These are phyloP conservation scores for Ruditapes philippinarum DNA, from an alignment of 1,140 invertebrate genomes.

Conservation along the genomic window DNA sequence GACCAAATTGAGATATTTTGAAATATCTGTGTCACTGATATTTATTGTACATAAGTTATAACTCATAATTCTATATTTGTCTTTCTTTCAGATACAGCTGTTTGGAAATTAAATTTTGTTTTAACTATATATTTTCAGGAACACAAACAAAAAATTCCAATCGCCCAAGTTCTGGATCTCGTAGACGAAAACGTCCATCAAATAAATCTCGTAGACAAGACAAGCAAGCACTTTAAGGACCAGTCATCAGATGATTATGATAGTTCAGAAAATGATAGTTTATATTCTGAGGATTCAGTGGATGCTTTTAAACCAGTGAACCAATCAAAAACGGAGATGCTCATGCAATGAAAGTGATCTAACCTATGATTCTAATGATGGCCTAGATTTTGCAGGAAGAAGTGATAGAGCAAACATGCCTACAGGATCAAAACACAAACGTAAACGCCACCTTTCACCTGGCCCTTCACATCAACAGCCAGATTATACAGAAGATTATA, in stretches of 20 bases:
- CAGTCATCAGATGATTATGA: slow-evolving; percentile 82
- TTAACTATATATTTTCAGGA: slow-evolving; percentile 70
- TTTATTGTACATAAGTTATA: no score
- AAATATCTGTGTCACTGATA: no score
- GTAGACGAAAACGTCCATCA: slow-evolving; percentile 70
- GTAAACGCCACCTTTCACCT: neutral
- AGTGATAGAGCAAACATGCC: slow-evolving; percentile 47
- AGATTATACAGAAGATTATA: slow-evolving; percentile 40
- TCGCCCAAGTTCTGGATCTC: slow-evolving; percentile 80
- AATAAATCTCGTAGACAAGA: slow-evolving; percentile 62
- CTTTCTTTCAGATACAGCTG: no score
- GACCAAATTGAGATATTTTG: no score
- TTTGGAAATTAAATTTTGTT: no score
- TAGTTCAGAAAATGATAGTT: slow-evolving; percentile 81
- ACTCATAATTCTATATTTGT: no score
- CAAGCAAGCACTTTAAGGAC: slow-evolving; percentile 65
- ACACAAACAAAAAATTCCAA: slow-evolving; percentile 75
- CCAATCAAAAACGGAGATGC: neutral
- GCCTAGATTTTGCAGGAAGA: no score
- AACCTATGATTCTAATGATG: slow-evolving; percentile 38
- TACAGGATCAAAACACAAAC: slow-evolving; percentile 15
- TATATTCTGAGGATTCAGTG: slow-evolving; percentile 80
- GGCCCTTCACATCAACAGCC: neutral
- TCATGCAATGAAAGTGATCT: neutral
- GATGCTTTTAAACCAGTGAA: neutral